Evolutionary conservation across 92 coral and sea anemone species (phyloP).

Genomic region (Phymanthus crucifer): DNA sequence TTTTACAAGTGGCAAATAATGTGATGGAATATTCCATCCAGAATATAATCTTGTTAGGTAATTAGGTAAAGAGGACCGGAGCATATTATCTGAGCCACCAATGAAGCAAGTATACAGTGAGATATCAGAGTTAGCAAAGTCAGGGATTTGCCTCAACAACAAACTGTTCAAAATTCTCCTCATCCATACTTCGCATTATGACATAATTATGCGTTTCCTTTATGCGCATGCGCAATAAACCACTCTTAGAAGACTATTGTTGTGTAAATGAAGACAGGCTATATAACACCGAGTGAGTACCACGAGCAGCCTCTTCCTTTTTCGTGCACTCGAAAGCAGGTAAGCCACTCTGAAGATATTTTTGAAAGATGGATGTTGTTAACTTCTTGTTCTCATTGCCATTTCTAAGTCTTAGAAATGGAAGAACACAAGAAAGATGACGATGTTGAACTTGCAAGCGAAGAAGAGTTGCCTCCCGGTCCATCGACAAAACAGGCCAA

Average conservation of each 20-base stretch:
- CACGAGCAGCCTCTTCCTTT: slow-evolving; percentile 14
- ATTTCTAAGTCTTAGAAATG: not conserved
- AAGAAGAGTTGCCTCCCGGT: slow-evolving; percentile 5
- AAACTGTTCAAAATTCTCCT: not conserved
- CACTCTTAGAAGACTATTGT: too few relatives aligned
- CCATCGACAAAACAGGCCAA: not conserved
- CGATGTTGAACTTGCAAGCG: not conserved
- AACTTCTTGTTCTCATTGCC: not conserved
- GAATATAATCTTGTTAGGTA: not conserved
- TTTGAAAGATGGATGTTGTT: not conserved
- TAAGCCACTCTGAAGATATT: not conserved
- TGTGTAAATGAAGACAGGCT: too few relatives aligned
- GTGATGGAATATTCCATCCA: too few relatives aligned
- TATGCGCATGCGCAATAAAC: too few relatives aligned
- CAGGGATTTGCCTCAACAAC: not conserved
- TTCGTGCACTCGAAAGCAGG: slow-evolving; percentile 2
- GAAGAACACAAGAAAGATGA: not conserved
- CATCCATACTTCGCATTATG: too few relatives aligned
- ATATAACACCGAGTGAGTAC: slow-evolving; percentile 24
- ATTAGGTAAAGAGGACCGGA: not conserved
- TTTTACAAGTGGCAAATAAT: too few relatives aligned
- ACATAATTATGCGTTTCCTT: too few relatives aligned
- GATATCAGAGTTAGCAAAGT: not conserved
- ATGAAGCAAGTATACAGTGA: not conserved
- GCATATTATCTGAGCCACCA: not conserved